phyloP scores from a whole-genome alignment of 2,797 vertebrate genomes.

The Rousettus madagascariensis region DNA sequence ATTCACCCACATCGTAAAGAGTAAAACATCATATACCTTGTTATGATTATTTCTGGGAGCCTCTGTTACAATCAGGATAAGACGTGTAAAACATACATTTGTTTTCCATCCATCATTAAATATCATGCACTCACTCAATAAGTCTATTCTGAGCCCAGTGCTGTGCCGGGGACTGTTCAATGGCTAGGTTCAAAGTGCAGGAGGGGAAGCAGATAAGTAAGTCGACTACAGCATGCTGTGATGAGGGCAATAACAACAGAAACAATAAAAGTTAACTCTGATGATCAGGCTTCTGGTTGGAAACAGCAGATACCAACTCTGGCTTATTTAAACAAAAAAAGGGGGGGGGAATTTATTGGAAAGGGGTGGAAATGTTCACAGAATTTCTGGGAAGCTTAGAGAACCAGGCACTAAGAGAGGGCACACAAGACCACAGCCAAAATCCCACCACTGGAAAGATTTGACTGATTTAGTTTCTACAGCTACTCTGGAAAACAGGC shows the following conservation, averaged over 20 bases:
- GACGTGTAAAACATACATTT: neutral
- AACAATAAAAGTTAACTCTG: neutral
- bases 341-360: neutral
- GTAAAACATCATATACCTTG: neutral
- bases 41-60: neutral
- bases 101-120: neutral
- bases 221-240: too few species aligned
- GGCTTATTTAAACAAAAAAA: neutral
- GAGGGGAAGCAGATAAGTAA: neutral
- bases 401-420: neutral
- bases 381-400: neutral
- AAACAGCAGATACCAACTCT: neutral
- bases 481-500: neutral
- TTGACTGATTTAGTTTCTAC: neutral
- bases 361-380: neutral
- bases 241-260: neutral
- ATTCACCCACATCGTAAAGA: neutral
- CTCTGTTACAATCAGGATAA: neutral
- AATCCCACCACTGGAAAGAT: neutral
- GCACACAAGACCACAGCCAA: neutral
- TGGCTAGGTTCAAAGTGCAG: neutral
- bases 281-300: neutral
- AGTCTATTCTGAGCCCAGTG: neutral
- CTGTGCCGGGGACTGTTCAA: neutral
- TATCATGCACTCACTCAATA: neutral